phyloP scores from a whole-genome alignment of 2,113 vertebrate genomes.

The Aythya baeri region DNA sequence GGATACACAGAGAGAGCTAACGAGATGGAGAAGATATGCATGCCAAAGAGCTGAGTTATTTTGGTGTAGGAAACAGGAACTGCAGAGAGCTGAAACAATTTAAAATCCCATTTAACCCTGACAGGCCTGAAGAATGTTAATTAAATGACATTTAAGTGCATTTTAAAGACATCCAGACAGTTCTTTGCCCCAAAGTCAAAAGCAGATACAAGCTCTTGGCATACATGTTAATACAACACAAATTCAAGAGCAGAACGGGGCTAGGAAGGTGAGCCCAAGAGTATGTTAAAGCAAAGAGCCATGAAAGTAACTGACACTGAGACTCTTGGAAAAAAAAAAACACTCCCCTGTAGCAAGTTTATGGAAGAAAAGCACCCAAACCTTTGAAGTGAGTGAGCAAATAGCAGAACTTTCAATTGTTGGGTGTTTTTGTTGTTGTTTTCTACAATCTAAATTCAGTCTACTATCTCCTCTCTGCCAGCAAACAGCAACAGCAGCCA shows the following conservation, averaged over 20 bases:
- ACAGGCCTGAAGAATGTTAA: background rate
- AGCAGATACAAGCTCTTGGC: background rate
- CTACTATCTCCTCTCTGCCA: background rate
- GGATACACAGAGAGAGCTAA: constrained; percentile 32
- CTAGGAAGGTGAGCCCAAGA: background rate
- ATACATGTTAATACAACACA: background rate
- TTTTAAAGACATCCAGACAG: background rate
- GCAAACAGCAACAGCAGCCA: background rate
- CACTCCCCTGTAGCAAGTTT: background rate
- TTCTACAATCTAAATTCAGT: background rate
- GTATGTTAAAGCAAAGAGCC: background rate
- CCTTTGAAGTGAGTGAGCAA: background rate
- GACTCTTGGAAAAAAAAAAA: background rate
- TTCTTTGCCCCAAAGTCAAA: background rate
- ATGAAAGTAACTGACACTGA: background rate
- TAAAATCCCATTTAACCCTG: background rate
- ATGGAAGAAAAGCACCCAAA: background rate
- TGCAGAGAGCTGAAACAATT: background rate
- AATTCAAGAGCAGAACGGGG: background rate
- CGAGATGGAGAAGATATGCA: background rate
- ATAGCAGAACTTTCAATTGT: background rate
- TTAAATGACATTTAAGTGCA: background rate
- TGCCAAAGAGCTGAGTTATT: constrained; percentile 30
- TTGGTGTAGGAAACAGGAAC: constrained; percentile 28
- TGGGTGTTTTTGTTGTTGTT: background rate